Conservation (phyloP, 2,797 vertebrate species). For the Acrocephalus scirpaceus region DNA sequence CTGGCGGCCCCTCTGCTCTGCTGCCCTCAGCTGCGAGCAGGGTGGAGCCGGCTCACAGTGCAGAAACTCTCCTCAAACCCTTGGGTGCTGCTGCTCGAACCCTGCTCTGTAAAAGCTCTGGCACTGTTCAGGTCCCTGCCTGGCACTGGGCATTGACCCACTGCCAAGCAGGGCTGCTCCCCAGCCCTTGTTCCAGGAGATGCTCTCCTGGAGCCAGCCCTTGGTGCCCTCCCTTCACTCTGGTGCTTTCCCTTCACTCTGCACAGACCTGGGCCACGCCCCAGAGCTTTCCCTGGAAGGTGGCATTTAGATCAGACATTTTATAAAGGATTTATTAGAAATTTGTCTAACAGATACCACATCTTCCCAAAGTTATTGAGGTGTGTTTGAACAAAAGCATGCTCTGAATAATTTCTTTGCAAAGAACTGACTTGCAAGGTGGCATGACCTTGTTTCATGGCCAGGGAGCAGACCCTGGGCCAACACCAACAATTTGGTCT, state of each 20-base stretch:
- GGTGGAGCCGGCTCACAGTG: accelerated
- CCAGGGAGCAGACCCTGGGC: not conserved
- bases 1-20: not conserved
- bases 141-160: not conserved
- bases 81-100: not conserved
- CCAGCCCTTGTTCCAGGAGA: not conserved
- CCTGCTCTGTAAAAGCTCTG: not conserved
- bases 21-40: accelerated
- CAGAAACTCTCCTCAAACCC: not conserved
- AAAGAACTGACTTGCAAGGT: not conserved
- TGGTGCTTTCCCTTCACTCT: not conserved
- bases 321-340: not conserved
- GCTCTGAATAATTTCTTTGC: not conserved
- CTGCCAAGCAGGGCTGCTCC: accelerated
- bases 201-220: not conserved
- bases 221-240: accelerated
- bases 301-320: not conserved
- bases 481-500: not conserved
- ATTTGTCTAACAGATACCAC: not conserved
- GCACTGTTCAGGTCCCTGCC: accelerated
- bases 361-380: not conserved
- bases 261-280: not conserved
- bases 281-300: not conserved
- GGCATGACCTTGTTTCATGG: accelerated
- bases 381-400: not conserved